These are phyloP conservation scores for Chrysocyon brachyurus DNA, from an alignment of 2,797 vertebrate genomes.

Conservation along the genomic window DNA sequence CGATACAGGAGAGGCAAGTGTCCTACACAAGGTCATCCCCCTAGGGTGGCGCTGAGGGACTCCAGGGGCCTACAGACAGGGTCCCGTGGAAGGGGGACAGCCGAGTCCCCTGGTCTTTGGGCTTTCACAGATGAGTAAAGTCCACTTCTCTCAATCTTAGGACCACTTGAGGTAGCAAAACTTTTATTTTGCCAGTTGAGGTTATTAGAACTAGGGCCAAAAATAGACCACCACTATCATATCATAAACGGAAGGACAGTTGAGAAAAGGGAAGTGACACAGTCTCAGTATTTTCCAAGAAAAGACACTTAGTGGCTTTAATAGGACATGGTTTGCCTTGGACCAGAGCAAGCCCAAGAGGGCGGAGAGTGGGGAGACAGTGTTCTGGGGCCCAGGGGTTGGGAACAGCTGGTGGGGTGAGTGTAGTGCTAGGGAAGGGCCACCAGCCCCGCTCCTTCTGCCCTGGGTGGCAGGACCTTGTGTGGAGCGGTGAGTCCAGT, in stretches of 20 bases:
- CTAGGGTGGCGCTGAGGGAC: fast-evolving
- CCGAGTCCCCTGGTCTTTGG: background rate
- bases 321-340: background rate
- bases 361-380: background rate
- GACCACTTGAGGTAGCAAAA: background rate
- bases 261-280: background rate
- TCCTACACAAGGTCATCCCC: background rate
- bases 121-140: background rate
- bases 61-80: no score
- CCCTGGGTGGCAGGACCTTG: background rate
- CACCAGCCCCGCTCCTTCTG: no score
- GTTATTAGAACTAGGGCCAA: background rate
- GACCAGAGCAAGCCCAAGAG: background rate
- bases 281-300: background rate
- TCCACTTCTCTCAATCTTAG: background rate
- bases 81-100: background rate
- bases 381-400: fast-evolving
- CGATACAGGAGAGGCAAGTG: background rate
- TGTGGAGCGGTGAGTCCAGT: background rate
- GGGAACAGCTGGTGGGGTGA: background rate
- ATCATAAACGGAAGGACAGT: background rate
- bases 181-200: background rate
- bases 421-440: background rate
- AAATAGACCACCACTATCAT: background rate
- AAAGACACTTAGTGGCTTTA: background rate